A percentile compares a stretch with the other conserved stretches of the same genome.
phyloP scores from a whole-genome alignment of 2,888 invertebrate species.

The Isotomurus palustris region DNA sequence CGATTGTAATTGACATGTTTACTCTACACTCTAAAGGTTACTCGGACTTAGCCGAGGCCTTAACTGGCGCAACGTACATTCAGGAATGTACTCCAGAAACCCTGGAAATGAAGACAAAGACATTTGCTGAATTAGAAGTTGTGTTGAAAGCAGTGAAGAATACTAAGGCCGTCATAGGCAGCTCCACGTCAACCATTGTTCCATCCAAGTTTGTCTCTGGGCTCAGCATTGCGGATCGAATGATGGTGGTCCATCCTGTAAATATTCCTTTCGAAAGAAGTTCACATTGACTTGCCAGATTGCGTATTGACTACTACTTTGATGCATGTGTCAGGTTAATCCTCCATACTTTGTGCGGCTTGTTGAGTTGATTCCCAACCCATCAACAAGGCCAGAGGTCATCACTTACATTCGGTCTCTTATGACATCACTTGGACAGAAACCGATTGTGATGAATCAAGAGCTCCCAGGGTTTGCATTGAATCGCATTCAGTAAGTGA shows the following conservation, averaged over 20 bases:
- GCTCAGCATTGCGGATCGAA: slow-evolving; percentile 66
- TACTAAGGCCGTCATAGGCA: slow-evolving; percentile 75
- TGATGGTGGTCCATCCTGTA: slow-evolving; percentile 85
- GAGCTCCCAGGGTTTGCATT: slow-evolving; percentile 91
- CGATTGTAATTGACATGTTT: too few relatives aligned
- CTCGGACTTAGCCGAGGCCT: slow-evolving; percentile 65
- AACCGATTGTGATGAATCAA: slow-evolving; percentile 75
- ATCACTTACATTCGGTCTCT: slow-evolving; percentile 66
- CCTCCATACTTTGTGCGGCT: slow-evolving; percentile 94
- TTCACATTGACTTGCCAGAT: too few relatives aligned
- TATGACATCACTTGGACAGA: slow-evolving; percentile 86
- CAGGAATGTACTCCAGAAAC: slow-evolving; percentile 94
- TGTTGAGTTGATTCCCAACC: slow-evolving; percentile 89
- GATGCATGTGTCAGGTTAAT: slow-evolving; percentile 61
- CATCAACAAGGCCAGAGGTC: slow-evolving; percentile 80
- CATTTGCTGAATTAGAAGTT: slow-evolving; percentile 72
- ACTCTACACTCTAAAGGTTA: neutral
- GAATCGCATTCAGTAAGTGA: slow-evolving; percentile 80
- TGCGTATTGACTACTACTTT: too few relatives aligned
- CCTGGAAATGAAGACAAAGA: slow-evolving; percentile 73
- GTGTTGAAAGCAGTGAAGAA: slow-evolving; percentile 63
- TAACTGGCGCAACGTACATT: slow-evolving; percentile 71
- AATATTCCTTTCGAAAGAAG: slow-evolving; percentile 24
- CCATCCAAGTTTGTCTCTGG: slow-evolving; percentile 81
- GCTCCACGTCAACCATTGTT: slow-evolving; percentile 87